Percentiles rank a stretch among this genome's conserved stretches.
Conservation (phyloP, 2,888 invertebrate species). For the Stenichneumon culpator region DNA sequence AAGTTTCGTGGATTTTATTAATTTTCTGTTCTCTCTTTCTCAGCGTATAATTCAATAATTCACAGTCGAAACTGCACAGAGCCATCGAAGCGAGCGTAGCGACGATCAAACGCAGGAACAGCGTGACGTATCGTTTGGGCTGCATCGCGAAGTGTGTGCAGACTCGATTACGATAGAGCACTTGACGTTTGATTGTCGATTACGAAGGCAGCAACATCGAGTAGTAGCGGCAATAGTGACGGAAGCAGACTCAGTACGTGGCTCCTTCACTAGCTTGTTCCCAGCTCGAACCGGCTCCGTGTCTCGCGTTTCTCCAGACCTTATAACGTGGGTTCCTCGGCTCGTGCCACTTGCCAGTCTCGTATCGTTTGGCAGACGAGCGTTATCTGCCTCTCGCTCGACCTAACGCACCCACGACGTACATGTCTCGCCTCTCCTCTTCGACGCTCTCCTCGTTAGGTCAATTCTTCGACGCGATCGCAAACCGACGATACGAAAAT, state of each 20-base stretch:
- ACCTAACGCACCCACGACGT: neutral
- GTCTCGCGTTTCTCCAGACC: neutral
- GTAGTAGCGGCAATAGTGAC: neutral
- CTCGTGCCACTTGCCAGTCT: slow-evolving; percentile 9
- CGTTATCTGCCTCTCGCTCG: neutral
- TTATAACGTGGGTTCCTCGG: neutral
- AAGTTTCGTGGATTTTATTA: neutral
- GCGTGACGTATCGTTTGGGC: slow-evolving; percentile 12
- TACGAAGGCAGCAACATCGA: neutral
- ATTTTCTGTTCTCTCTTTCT: neutral
- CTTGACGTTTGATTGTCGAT: neutral
- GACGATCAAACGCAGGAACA: slow-evolving; percentile 25
- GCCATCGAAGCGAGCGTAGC: slow-evolving; percentile 22
- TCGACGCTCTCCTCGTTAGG: neutral
- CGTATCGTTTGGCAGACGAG: slow-evolving; percentile 7
- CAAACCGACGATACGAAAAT: neutral
- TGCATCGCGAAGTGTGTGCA: slow-evolving; percentile 11
- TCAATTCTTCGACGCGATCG: slow-evolving; percentile 1
- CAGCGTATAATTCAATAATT: neutral
- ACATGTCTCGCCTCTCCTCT: neutral
- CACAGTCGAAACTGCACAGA: neutral
- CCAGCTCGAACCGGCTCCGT: neutral
- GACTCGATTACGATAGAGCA: neutral
- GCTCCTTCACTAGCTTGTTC: neutral
- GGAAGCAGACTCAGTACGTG: neutral